Evolutionary conservation across 2,113 vertebrate genomes (phyloP).

Genomic region (Nyctibius bracteatus): DNA sequence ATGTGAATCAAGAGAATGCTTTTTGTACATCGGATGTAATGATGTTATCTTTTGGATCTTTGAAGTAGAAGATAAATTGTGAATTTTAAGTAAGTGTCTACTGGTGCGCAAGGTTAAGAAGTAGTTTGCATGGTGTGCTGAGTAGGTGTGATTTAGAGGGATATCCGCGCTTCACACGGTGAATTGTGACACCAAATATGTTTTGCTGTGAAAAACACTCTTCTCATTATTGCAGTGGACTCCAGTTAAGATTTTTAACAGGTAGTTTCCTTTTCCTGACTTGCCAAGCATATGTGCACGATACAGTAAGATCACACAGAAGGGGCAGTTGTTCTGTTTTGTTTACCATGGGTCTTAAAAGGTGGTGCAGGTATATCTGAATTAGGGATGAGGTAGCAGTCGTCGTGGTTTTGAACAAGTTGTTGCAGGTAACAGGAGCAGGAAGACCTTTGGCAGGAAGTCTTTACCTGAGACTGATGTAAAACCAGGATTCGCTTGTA

Average conservation of each 20-base stretch:
- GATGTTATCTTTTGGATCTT: neutral
- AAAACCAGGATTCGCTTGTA: neutral
- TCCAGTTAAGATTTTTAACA: neutral
- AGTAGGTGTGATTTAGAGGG: neutral
- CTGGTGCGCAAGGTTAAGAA: neutral
- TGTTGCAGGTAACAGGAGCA: neutral
- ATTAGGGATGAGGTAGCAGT: neutral
- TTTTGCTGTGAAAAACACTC: neutral
- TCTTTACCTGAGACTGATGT: neutral
- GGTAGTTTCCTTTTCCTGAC: neutral
- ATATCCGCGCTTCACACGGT: neutral
- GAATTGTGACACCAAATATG: neutral
- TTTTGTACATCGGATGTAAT: rapidly evolving
- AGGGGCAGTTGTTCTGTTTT: neutral
- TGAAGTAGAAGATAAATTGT: neutral
- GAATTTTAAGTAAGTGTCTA: neutral
- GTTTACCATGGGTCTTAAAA: neutral
- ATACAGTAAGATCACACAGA: rapidly evolving
- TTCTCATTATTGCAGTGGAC: neutral
- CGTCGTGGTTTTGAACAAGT: neutral
- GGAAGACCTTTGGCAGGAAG: neutral
- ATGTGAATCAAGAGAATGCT: neutral
- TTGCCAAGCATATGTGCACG: rapidly evolving
- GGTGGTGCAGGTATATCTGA: neutral
- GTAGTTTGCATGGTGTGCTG: rapidly evolving